Percentiles rank a stretch among this genome's conserved stretches.
These are phyloP conservation scores for Pachydiplax longipennis DNA, from an alignment of 2,888 invertebrate species.

Conservation along the genomic window DNA sequence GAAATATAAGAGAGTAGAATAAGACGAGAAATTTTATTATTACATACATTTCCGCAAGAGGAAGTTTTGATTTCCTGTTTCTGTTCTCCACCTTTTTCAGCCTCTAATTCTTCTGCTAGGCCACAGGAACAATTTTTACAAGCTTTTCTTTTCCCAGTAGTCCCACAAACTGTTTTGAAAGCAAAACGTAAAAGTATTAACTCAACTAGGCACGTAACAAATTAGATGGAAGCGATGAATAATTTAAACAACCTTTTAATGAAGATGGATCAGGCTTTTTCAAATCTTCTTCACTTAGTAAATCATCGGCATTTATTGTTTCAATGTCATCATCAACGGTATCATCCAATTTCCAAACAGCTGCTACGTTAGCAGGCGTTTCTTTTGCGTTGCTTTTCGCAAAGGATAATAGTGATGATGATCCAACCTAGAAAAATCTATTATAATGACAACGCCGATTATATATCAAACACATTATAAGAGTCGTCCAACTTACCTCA, in stretches of 20 bases:
- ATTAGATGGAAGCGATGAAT: background rate
- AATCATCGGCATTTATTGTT: conserved; percentile 86
- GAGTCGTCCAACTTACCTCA: conserved; percentile 62
- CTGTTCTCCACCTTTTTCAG: conserved; percentile 64
- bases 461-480: background rate
- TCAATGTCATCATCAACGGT: conserved; percentile 66
- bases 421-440: conserved; percentile 63
- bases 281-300: conserved; percentile 89
- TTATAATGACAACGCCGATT: conserved; percentile 19
- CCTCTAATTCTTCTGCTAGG: conserved; percentile 88
- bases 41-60: conserved; percentile 94
- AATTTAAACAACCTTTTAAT: conserved; percentile 71
- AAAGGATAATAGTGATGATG: conserved; percentile 66
- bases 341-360: conserved; percentile 81
- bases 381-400: conserved; percentile 53
- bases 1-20: conserved; percentile 18
- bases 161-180: conserved; percentile 73
- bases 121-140: conserved; percentile 99
- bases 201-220: background rate
- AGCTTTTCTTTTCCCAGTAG: conserved; percentile 91
- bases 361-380: conserved; percentile 54
- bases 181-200: background rate
- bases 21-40: conserved; percentile 46
- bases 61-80: conserved; percentile 73
- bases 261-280: conserved; percentile 85